Evolutionary conservation across 1,140 invertebrate genomes (phyloP).

Genomic region (Monochamus saltuarius): DNA sequence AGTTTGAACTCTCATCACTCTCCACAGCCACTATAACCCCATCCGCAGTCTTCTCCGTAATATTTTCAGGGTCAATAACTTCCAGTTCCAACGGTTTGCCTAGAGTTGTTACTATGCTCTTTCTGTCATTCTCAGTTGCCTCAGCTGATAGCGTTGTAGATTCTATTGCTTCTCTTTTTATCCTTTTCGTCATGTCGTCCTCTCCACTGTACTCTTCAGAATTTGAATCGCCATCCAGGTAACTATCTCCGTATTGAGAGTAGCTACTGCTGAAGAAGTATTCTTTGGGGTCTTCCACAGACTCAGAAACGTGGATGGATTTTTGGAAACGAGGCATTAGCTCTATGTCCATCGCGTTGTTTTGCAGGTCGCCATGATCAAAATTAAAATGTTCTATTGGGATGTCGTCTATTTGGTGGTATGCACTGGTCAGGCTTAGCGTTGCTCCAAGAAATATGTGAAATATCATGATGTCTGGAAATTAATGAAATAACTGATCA

Average conservation of each 20-base stretch:
- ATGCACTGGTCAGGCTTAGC: constrained; percentile 9
- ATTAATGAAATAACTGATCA: too few species aligned
- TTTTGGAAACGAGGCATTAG: constrained; percentile 16
- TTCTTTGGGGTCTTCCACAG: constrained; percentile 27
- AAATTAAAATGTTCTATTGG: constrained; percentile 24
- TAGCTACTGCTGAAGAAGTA: constrained; percentile 29
- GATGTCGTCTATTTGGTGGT: constrained; percentile 25
- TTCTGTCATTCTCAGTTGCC: not conserved
- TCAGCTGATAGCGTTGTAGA: not conserved
- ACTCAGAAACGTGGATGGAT: constrained; percentile 4
- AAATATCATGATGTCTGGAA: not conserved
- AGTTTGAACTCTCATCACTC: constrained; percentile 6
- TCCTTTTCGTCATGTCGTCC: constrained; percentile 18
- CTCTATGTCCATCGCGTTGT: constrained; percentile 30
- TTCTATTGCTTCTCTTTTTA: not conserved
- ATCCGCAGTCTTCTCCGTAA: constrained; percentile 19
- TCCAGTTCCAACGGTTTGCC: constrained; percentile 36
- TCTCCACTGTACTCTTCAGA: constrained; percentile 5
- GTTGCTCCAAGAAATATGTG: not conserved
- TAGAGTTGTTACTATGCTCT: constrained; percentile 17
- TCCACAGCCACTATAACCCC: not conserved
- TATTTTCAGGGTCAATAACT: constrained; percentile 20
- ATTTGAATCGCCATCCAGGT: constrained; percentile 22
- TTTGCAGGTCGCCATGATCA: constrained; percentile 19
- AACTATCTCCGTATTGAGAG: constrained; percentile 16